These are phyloP conservation scores for Drosophila formosana DNA, from an alignment of 2,888 invertebrate genomes.

Conservation along the genomic window DNA sequence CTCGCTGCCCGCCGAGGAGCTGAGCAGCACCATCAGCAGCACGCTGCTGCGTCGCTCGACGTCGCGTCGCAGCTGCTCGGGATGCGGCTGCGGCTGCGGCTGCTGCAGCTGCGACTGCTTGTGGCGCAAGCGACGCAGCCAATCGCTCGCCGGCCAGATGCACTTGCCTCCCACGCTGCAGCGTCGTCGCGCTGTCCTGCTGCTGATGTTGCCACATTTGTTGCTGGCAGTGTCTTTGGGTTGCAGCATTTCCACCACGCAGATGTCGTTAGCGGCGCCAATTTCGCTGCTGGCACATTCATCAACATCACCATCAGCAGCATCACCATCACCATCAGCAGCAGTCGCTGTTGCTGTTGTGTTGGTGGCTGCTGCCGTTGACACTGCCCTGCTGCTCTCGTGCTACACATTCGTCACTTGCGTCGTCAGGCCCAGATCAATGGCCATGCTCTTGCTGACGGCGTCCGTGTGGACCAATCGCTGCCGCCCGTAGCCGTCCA, in stretches of 20 bases:
- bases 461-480: constrained; percentile 75
- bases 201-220: constrained; percentile 9
- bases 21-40: constrained; percentile 67
- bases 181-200: constrained; percentile 46
- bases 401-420: constrained; percentile 86
- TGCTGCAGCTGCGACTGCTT: constrained; percentile 28
- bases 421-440: constrained; percentile 81
- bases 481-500: constrained; percentile 70
- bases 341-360: constrained; percentile 34
- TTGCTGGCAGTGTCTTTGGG: constrained; percentile 39
- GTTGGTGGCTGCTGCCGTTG: constrained; percentile 41
- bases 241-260: constrained; percentile 68
- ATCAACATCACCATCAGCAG: constrained; percentile 60
- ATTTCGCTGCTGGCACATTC: constrained; percentile 56
- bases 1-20: constrained; percentile 51
- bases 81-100: constrained; percentile 23
- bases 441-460: constrained; percentile 76
- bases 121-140: constrained; percentile 73
- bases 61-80: constrained; percentile 16
- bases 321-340: constrained; percentile 11
- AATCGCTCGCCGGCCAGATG: constrained; percentile 73
- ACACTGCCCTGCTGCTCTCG: constrained; percentile 68
- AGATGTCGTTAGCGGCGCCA: constrained; percentile 66
- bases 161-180: constrained; percentile 65
- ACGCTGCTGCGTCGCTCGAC: constrained; percentile 62